These are phyloP conservation scores for Cephus pulcher DNA, from an alignment of 2,888 invertebrate genomes.

Conservation along the genomic window DNA sequence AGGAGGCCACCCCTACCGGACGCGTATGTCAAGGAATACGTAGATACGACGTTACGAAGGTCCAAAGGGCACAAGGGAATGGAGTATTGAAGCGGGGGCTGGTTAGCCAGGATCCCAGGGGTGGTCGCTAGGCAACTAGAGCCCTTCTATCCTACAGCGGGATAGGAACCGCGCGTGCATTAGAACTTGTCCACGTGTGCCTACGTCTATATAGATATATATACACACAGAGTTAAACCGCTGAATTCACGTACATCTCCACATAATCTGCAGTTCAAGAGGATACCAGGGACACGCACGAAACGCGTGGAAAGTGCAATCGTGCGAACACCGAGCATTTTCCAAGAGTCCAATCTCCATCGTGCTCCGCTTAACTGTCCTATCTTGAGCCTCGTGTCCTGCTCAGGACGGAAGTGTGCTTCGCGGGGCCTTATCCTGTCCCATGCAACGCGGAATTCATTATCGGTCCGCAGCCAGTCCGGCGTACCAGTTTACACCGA, in stretches of 20 bases:
- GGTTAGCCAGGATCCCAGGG: constrained; percentile 33
- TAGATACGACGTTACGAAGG: neutral
- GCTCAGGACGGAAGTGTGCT: neutral
- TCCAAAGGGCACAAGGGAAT: neutral
- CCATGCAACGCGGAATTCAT: neutral
- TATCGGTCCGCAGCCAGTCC: neutral
- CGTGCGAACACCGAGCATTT: neutral
- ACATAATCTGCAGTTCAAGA: no score
- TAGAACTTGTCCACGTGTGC: neutral
- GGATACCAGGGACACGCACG: neutral
- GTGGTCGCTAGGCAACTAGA: constrained; percentile 55
- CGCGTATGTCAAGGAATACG: neutral
- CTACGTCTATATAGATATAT: neutral
- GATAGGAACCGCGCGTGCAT: neutral
- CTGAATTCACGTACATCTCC: no score
- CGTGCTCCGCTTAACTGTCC: neutral
- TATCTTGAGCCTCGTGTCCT: neutral
- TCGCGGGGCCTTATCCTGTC: neutral
- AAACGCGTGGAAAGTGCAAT: neutral
- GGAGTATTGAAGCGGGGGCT: constrained; percentile 18
- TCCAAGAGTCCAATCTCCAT: neutral
- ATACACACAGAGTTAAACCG: no score
- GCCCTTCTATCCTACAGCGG: constrained; percentile 37
- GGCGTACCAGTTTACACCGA: neutral
- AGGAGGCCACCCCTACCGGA: neutral